Percentiles rank a stretch among this genome's conserved stretches.
These are phyloP conservation scores for Volucella inflata DNA, from an alignment of 2,888 invertebrate species.

Conservation along the genomic window DNA sequence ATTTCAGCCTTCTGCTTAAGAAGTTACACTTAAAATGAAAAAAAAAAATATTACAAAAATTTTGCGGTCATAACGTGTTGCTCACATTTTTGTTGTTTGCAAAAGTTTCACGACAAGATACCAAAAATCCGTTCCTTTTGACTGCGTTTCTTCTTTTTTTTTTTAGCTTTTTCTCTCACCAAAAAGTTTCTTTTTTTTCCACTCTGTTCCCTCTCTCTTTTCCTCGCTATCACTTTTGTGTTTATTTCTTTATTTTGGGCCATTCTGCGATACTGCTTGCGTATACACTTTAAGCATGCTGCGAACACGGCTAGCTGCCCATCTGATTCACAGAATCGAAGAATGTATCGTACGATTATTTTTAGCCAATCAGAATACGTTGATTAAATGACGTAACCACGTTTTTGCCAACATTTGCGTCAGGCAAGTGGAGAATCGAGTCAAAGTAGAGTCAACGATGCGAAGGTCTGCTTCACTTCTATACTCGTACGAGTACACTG, in stretches of 20 bases:
- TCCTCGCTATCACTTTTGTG: neutral
- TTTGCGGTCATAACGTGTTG: conserved; percentile 37
- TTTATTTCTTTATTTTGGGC: conserved; percentile 15
- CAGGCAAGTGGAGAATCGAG: no score
- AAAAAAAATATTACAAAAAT: conserved; percentile 5
- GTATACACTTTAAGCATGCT: conserved; percentile 48
- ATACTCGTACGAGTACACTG: no score
- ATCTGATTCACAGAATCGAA: conserved; percentile 76
- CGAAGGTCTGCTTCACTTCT: conserved; percentile 7
- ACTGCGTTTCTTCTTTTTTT: neutral
- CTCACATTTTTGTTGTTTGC: conserved; percentile 29
- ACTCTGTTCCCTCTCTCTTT: neutral
- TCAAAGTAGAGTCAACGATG: neutral
- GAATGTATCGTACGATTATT: conserved; percentile 83
- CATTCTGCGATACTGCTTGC: conserved; percentile 37
- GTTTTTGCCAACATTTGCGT: conserved; percentile 20
- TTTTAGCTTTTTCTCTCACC: neutral
- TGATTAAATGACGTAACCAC: conserved; percentile 81
- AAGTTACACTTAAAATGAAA: conserved; percentile 50
- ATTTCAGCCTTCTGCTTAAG: conserved; percentile 64
- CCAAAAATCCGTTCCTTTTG: conserved; percentile 27
- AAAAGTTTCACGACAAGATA: conserved; percentile 44
- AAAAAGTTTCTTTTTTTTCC: neutral
- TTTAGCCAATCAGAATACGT: conserved; percentile 82
- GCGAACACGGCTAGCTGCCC: conserved; percentile 6